phyloP scores from a whole-genome alignment of 2,888 invertebrate genomes.

The Latrodectus hesperus region DNA sequence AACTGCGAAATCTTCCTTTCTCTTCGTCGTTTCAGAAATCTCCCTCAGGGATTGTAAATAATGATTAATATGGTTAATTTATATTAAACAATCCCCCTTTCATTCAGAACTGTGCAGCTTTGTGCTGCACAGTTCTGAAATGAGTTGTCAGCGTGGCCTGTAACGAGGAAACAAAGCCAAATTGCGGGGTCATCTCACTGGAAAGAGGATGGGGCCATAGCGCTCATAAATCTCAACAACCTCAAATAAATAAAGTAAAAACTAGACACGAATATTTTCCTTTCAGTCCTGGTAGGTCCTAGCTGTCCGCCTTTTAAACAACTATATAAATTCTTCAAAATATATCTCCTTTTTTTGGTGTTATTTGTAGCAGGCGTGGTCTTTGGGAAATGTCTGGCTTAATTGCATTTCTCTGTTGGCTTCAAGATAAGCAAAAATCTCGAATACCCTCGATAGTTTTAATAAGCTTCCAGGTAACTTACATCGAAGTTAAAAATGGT shows the following conservation, averaged over 20 bases:
- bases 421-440: not conserved
- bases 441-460: no score
- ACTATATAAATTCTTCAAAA: constrained; percentile 25
- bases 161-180: constrained; percentile 5
- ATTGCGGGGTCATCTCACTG: constrained; percentile 3
- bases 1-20: not conserved
- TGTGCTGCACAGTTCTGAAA: no score
- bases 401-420: constrained; percentile 34
- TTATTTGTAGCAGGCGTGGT: constrained; percentile 14
- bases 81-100: constrained; percentile 50
- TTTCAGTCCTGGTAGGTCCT: not conserved
- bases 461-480: no score
- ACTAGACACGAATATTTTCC: not conserved
- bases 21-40: not conserved
- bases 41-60: not conserved
- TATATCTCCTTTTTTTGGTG: not conserved
- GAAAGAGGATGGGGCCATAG: not conserved
- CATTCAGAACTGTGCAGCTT: not conserved
- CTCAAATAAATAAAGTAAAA: constrained; percentile 30
- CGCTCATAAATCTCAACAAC: constrained; percentile 4
- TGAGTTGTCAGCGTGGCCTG: not conserved
- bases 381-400: constrained; percentile 12
- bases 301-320: constrained; percentile 1
- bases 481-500: no score
- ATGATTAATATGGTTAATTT: constrained; percentile 60